Evolutionary conservation across 2,113 vertebrate species (phyloP), one percentile per base, ranked within the genome.

Genomic region (Trogon surrucura): DNA sequence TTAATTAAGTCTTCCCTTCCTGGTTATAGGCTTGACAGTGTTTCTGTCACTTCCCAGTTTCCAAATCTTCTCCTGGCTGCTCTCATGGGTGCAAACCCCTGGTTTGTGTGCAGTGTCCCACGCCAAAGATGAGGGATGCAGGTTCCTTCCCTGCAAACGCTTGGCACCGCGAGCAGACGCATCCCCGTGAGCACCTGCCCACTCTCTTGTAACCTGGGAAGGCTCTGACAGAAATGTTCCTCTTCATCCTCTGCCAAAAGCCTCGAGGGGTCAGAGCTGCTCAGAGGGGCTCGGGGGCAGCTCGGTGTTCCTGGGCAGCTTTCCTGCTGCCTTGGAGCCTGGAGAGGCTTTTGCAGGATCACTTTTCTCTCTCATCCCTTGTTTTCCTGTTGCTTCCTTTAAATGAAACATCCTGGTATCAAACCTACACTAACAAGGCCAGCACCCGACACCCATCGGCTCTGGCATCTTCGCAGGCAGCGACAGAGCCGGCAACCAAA

Each of bases 121-220:
- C 19, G 45, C 36, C 25, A 44, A 58, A 45, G 60, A 18, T 50
- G 21, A 25, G n/a, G 25, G 8, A 69, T 0, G 1, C 1, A 5
- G 29, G n/a, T 56, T 69, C n/a, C 20, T 62, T 62, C 71, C 41
- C 48, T 34, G 29, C n/a, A 61, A 36, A 64, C 57, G 22, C 10
- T 10, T 0, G 0, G 19, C 22, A 17, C 4, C 16, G 17, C 58
- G 23, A 38, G 57, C 12, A 5, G 5, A 7, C 0, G 53, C 53
- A 80, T 41, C 61, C 53, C 41, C 1, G 1, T 21, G 41, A 38
- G 13, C 18, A 5, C 26, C 22, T 3, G 0, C 15, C 32, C 36
- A 44, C 36, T 38, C 67, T 61, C 47, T 9, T 41, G 22, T 30
- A 22, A 16, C 9, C 0, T 0, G 20, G 44, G 45, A 23, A 14